A percentile compares a stretch with the other conserved stretches of the same genome.
These are phyloP conservation scores for Hypanus sabinus DNA, from an alignment of 2,113 vertebrate genomes.

Conservation along the genomic window DNA sequence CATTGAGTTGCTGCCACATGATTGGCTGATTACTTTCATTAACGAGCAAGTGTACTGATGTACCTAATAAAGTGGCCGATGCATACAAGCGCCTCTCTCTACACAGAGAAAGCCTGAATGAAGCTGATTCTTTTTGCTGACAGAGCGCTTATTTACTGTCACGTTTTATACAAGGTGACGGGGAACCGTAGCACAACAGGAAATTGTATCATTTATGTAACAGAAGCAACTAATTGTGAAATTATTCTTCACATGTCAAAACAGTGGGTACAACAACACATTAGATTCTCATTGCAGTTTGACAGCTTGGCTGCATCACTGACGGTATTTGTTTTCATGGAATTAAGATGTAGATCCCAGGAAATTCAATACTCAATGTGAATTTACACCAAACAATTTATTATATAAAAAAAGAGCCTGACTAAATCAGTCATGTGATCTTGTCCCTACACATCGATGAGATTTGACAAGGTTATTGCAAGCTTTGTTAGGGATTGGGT, in stretches of 20 bases:
- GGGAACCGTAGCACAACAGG: not conserved
- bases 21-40: too few relatives aligned
- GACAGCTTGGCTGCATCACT: not conserved
- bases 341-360: not conserved
- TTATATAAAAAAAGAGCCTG: not conserved
- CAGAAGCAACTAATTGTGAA: slow-evolving; percentile 30
- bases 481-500: not conserved
- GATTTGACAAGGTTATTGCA: not conserved
- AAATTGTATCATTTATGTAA: slow-evolving; percentile 30
- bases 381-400: not conserved
- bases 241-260: slow-evolving; percentile 16
- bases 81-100: too few relatives aligned
- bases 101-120: not conserved
- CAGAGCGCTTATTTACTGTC: slow-evolving; percentile 17
- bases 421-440: not conserved
- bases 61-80: too few relatives aligned
- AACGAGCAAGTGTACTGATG: too few relatives aligned
- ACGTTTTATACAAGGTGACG: slow-evolving; percentile 14
- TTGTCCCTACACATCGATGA: not conserved
- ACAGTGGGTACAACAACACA: not conserved
- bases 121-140: not conserved
- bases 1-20: too few relatives aligned
- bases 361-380: not conserved
- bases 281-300: slow-evolving; percentile 16
- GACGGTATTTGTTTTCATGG: not conserved